phyloP scores from a whole-genome alignment of 1,140 invertebrate genomes.

The Hyles vespertilio region DNA sequence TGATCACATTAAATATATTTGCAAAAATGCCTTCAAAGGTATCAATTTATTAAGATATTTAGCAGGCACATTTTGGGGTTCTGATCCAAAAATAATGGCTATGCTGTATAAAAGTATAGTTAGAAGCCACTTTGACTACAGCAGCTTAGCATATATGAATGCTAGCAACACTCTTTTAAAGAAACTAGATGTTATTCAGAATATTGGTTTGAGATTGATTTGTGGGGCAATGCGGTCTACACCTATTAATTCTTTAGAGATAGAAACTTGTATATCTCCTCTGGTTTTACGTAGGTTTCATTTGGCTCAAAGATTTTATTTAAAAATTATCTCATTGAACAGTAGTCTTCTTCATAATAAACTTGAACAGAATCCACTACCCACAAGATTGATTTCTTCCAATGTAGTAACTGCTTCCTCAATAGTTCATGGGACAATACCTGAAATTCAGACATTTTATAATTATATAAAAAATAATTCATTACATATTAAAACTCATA shows the following conservation, averaged over 20 bases:
- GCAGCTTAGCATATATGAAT: slow-evolving; percentile 15
- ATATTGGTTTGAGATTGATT: slow-evolving; percentile 18
- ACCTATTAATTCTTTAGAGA: slow-evolving; percentile 18
- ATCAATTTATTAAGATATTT: slow-evolving; percentile 19
- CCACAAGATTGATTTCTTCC: too few species aligned
- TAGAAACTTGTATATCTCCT: slow-evolving; percentile 18
- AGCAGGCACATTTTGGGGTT: slow-evolving; percentile 18
- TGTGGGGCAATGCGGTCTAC: slow-evolving; percentile 18
- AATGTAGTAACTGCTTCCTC: too few species aligned
- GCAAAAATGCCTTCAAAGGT: slow-evolving; percentile 13
- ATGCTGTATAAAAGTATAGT: slow-evolving; percentile 16
- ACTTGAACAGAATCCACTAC: not conserved
- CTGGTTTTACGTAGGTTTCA: slow-evolving; percentile 4
- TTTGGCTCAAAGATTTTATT: slow-evolving; percentile 9
- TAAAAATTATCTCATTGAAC: not conserved
- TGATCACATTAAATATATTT: slow-evolving; percentile 14
- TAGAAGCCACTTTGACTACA: slow-evolving; percentile 21
- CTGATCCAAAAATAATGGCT: slow-evolving; percentile 16
- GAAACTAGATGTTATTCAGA: slow-evolving; percentile 16
- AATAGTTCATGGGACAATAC: too few species aligned
- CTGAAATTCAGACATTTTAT: too few species aligned
- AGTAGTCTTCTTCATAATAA: slow-evolving; percentile 7
- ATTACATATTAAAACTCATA: too few species aligned
- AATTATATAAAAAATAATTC: too few species aligned
- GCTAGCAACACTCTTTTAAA: slow-evolving; percentile 7